Evolutionary conservation across 2,888 invertebrate species (phyloP), one percentile per base, ranked within the genome.

Genomic region (Caenorhabditis uteleia): DNA sequence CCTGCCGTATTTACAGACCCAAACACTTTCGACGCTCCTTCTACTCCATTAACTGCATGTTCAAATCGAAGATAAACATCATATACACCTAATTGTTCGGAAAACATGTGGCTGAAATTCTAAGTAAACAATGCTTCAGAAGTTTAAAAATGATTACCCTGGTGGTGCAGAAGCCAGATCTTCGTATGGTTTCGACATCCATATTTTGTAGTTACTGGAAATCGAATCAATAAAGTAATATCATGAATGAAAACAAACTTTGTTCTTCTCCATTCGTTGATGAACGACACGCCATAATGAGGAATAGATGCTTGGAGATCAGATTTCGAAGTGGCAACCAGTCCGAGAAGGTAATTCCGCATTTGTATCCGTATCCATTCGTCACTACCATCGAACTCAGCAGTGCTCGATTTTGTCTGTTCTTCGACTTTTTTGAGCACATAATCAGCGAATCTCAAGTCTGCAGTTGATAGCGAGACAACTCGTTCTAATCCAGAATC

Each of bases 281-380:
- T 88, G 84, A 93, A 97, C 69, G 88, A 87, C 3, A 89, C 86
- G 85, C 94, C 94, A 85, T 91, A 97, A 74, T 93, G 80, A 5
- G 66, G 61, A 10, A 72, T 33, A 3, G 71, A 53, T 1, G 72
- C 50, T 16, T 48, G 55, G n/a, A 70, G 47, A 10, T 69, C 70
- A 1, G 65, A 57, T 14, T 65, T 48, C 7, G 83, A 73, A 2
- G 84, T 80, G 3, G 83, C 82, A 42, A 85, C 69, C 38, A 87
- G 67, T 1, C 84, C 82, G 43, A 84, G 78, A 3, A 86, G 78
- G 65, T 86, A 86, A 21, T 78, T 65, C 57, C 79, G 78, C 72
- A 95, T 95, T 85, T 97, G 95, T 49, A 92, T 90, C 70, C 97
- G 87, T 68, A 97, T 90, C 97, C 97, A 98, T 74, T 91, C 90